These are phyloP conservation scores for Hippocampus mohnikei DNA, from an alignment of 2,113 vertebrate genomes.

Conservation along the genomic window DNA sequence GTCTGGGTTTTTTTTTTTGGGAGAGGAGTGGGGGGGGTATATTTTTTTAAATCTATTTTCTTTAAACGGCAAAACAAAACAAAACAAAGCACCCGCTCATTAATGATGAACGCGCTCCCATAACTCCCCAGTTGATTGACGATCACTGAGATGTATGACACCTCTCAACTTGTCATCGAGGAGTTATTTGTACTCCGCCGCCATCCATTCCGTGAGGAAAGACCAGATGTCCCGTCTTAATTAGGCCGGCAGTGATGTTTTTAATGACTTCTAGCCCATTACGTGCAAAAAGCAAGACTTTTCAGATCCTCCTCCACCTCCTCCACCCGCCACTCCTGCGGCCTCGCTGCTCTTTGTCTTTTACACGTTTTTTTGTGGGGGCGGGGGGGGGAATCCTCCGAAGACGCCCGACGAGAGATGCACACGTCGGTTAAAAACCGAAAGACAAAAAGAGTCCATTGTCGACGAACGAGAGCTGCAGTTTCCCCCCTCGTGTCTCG, in stretches of 20 bases:
- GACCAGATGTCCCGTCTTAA: slow-evolving; percentile 90
- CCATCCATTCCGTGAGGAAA: slow-evolving; percentile 73
- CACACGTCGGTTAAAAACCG: slow-evolving; percentile 9
- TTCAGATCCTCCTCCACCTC: slow-evolving; percentile 72
- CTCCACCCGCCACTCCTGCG: slow-evolving; percentile 52
- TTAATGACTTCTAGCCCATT: slow-evolving; percentile 79
- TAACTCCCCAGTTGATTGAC: slow-evolving; percentile 76
- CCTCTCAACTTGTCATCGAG: slow-evolving; percentile 76
- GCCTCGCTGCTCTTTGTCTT: slow-evolving; percentile 58
- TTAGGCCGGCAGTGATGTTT: slow-evolving; percentile 85
- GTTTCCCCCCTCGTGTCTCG: slow-evolving; percentile 56
- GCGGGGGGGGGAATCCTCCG: slow-evolving; percentile 44
- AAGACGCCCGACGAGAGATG: slow-evolving; percentile 26
- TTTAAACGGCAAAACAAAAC: slow-evolving; percentile 44
- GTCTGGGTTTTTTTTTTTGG: background rate
- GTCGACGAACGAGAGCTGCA: slow-evolving; percentile 37
- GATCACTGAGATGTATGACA: slow-evolving; percentile 79
- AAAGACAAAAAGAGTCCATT: slow-evolving; percentile 42
- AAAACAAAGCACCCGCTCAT: slow-evolving; percentile 70
- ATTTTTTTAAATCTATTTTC: slow-evolving; percentile 57
- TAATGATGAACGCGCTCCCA: slow-evolving; percentile 71
- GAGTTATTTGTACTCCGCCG: slow-evolving; percentile 76
- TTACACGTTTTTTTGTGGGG: too few relatives aligned
- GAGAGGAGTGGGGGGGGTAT: too few relatives aligned
- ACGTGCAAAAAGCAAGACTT: slow-evolving; percentile 60